Base-by-base conservation (phyloP, 2,888 invertebrate species). In the Ophion slaviceki region DNA sequence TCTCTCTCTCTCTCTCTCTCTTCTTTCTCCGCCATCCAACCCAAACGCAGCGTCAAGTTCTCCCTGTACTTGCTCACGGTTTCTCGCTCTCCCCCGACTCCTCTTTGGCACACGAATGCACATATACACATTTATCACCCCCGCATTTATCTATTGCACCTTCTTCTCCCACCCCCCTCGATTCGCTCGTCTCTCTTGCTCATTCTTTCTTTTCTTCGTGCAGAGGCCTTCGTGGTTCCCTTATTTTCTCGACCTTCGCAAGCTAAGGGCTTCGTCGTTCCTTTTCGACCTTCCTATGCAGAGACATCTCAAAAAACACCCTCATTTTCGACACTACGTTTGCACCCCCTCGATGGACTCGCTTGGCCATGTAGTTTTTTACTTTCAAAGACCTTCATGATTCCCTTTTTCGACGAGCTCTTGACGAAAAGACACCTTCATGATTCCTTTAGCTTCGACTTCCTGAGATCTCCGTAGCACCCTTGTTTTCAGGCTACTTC, bases 61-160 rank as follows among this genome's bases (percentile, higher is more conserved):
- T 75, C 20, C 14, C n/a, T 64, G 61, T 62, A 67, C 67, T 67
- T 64, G 67, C 47, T 66, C 67, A 40, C 20, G 40, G 36, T 62
- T 80, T 77, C 71, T 76, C 75, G 32, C 80, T 76, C 72, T 80
- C 36, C 61, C 47, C 36, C 20, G 61, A 45, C n/a, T 70, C 76
- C 17, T 67, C 28, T 59, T 45, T 28, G 74, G 62, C 74, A 74
- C 47, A 14, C 57, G 75, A 70, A 64, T 36, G 28, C 45, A 24
- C 59, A 24, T 71, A 64, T 53, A 24, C 20, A 45, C n/a, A 71
- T 64, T 59, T 66, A 36, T 76, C 87, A 79, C 80, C 79, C 71
- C 77, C 72, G 77, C 75, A 70, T 59, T 72, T 75, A 77, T 66
- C 64, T 62, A 64, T 57, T 82, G 64, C 70, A 70, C 36, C 75